A percentile compares a stretch with the other conserved stretches of the same genome.
Evolutionary conservation across 2,797 vertebrate species (phyloP).

Genomic region (Hippocampus kuda): DNA sequence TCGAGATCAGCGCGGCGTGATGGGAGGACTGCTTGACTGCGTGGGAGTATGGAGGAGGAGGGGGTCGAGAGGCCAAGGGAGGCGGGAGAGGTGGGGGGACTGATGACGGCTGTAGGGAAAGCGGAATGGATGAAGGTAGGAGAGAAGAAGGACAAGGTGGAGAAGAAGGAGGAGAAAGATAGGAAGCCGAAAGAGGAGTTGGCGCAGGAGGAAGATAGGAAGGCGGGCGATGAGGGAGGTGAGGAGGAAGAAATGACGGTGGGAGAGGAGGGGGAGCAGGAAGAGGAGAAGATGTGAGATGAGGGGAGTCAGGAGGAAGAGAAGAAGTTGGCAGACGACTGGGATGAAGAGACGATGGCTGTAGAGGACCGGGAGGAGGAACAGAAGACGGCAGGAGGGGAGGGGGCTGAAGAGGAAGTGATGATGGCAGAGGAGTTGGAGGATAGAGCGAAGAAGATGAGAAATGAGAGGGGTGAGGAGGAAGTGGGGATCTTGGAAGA

Average conservation of each 20-base stretch:
- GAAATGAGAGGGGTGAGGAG: slow-evolving; percentile 48
- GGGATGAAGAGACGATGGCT: slow-evolving; percentile 24
- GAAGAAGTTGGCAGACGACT: slow-evolving; percentile 26
- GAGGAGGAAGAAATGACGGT: not conserved
- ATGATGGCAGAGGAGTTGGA: not conserved
- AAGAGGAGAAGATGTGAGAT: slow-evolving; percentile 33
- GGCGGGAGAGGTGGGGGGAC: slow-evolving; percentile 3
- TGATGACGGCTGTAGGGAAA: slow-evolving; percentile 53
- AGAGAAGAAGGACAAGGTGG: not conserved
- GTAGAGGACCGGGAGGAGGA: slow-evolving; percentile 63
- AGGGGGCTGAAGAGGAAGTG: slow-evolving; percentile 37
- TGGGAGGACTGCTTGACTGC: slow-evolving; percentile 1
- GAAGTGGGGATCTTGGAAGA: slow-evolving; percentile 63
- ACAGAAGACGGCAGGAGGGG: not conserved
- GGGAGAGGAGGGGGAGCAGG: slow-evolving; percentile 12
- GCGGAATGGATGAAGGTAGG: slow-evolving; percentile 35
- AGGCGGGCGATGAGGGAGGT: not conserved
- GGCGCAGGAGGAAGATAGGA: slow-evolving; percentile 12
- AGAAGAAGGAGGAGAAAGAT: slow-evolving; percentile 1
- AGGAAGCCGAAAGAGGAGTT: slow-evolving; percentile 15
- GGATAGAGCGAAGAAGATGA: slow-evolving; percentile 16
- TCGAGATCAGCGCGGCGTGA: not conserved
- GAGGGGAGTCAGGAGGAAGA: slow-evolving; percentile 12
- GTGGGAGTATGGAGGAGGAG: slow-evolving; percentile 9
- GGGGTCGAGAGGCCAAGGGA: not conserved